Conservation (phyloP, 2,888 invertebrate genomes). For the Drosophila multiciliata region DNA sequence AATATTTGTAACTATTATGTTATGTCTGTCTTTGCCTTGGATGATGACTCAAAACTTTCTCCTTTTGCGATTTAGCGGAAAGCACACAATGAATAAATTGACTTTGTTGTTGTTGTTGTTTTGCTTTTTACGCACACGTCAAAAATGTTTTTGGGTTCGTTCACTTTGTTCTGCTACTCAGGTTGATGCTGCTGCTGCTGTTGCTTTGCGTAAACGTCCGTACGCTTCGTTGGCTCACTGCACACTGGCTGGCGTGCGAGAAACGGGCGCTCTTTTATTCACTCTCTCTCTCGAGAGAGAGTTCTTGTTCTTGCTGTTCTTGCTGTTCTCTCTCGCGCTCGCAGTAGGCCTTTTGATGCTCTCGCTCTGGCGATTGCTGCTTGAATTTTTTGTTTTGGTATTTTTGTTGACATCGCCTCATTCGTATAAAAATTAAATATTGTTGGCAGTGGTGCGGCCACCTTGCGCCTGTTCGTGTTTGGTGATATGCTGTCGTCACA, state of each 20-base stretch:
- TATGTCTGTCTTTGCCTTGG: conserved; percentile 37
- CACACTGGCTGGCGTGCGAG: conserved; percentile 59
- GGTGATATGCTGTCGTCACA: conserved; percentile 35
- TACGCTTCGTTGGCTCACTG: conserved; percentile 51
- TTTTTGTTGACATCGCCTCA: conserved; percentile 84
- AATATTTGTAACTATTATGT: conserved; percentile 53
- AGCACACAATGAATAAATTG: conserved; percentile 68
- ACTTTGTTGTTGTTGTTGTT: conserved; percentile 64
- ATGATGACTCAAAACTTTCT: conserved; percentile 74
- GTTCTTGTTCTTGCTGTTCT: conserved; percentile 11
- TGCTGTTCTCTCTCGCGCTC: conserved; percentile 8
- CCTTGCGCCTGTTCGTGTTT: conserved; percentile 65
- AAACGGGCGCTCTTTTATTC: conserved; percentile 52
- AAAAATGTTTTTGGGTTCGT: conserved; percentile 48
- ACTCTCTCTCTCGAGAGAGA: conserved; percentile 50
- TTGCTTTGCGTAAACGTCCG: conserved; percentile 30
- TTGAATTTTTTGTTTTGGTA: conserved; percentile 75
- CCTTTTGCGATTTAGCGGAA: conserved; percentile 52
- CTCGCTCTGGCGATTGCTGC: conserved; percentile 16
- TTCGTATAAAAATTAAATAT: conserved; percentile 64
- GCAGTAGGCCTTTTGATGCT: conserved; percentile 27
- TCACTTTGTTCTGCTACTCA: conserved; percentile 63
- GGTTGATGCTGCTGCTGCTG: conserved; percentile 22
- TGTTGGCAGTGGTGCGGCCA: conserved; percentile 55
- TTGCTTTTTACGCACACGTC: conserved; percentile 46